phyloP scores from a whole-genome alignment of 2,888 invertebrate species.

The Darwinula stevensoni region DNA sequence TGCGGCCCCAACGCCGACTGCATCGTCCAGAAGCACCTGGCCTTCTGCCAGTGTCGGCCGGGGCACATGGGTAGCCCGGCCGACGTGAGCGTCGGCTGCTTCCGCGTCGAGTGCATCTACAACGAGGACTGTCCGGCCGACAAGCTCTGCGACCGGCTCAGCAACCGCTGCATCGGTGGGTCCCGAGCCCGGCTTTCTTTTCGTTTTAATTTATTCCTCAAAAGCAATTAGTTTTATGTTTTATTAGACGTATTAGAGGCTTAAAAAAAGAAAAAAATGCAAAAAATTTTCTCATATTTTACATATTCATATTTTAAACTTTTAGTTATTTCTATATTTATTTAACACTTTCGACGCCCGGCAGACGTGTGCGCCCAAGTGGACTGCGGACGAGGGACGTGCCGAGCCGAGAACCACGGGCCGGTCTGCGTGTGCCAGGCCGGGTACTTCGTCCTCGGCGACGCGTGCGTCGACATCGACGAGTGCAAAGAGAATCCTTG shows the following conservation, averaged over 20 bases:
- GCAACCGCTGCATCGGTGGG: constrained; percentile 24
- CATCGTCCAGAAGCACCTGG: constrained; percentile 33
- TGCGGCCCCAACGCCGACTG: constrained; percentile 54
- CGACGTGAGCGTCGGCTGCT: constrained; percentile 45
- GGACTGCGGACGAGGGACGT: constrained; percentile 49
- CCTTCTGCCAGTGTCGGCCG: constrained; percentile 38
- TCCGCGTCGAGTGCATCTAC: constrained; percentile 55
- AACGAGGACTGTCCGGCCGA: constrained; percentile 41
- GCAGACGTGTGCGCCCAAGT: constrained; percentile 46
- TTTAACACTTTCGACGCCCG: constrained; percentile 12
- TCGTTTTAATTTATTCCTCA: too few species aligned
- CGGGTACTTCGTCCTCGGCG: constrained; percentile 31
- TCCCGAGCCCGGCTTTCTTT: constrained; percentile 30
- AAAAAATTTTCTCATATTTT: not conserved
- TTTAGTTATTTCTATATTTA: not conserved
- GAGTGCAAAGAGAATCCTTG: constrained; percentile 50
- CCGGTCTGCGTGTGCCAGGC: constrained; percentile 38
- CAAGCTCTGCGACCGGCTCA: constrained; percentile 38
- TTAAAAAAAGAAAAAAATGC: too few species aligned
- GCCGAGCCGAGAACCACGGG: constrained; percentile 36
- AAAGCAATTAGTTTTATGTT: too few species aligned
- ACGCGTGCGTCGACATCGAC: constrained; percentile 45
- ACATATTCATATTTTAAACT: too few species aligned
- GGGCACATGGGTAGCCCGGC: constrained; percentile 33
- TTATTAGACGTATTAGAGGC: too few species aligned